These are phyloP conservation scores for Scaptodrosophila lebanonensis DNA, from an alignment of 1,140 invertebrate genomes.

Conservation along the genomic window DNA sequence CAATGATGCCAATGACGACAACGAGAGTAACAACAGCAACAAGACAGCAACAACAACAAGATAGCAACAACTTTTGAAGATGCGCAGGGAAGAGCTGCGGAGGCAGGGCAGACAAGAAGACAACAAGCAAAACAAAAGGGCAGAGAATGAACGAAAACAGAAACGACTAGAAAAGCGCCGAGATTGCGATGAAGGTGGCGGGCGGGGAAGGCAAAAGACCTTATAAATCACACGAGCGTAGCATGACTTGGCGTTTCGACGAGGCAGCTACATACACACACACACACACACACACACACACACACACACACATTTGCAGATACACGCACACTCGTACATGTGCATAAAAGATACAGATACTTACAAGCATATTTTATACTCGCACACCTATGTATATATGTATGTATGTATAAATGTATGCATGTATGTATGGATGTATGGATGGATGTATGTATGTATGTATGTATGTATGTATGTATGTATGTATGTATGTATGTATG, in stretches of 20 bases:
- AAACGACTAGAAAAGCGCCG: not conserved
- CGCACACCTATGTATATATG: too few species aligned
- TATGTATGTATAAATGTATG: too few species aligned
- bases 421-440: not conserved
- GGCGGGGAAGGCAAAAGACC: conserved; percentile 60
- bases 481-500: too few species aligned
- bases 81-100: not conserved
- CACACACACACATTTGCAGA: too few species aligned
- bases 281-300: not conserved
- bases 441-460: not conserved
- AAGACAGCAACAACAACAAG: not conserved
- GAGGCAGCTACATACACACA: conserved; percentile 1
- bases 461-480: conserved; percentile 3
- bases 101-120: conserved; percentile 30
- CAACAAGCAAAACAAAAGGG: conserved; percentile 68
- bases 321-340: not conserved
- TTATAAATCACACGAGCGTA: conserved; percentile 73
- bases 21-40: not conserved
- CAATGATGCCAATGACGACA: conserved; percentile 22
- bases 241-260: conserved; percentile 64
- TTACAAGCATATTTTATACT: too few species aligned
- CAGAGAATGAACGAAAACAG: conserved; percentile 30
- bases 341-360: not conserved
- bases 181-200: not conserved
- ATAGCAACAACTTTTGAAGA: not conserved